Base-by-base conservation (phyloP, 2,888 invertebrate genomes). In the Nomada fucata region DNA sequence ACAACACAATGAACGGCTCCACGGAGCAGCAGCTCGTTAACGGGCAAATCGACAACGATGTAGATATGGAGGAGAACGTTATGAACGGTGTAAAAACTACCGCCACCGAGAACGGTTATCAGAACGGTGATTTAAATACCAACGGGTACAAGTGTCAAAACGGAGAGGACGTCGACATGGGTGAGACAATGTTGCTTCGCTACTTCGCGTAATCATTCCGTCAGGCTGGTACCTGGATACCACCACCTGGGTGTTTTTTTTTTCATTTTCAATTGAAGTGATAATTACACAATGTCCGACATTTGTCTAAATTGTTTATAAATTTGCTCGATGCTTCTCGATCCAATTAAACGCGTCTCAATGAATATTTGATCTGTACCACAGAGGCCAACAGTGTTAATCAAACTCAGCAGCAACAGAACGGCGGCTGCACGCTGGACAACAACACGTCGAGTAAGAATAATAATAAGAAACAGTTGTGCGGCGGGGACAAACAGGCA, bases 401-500 rank as follows among this genome's bases (percentile, higher is more conserved):
- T 90, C 91, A 92, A 76, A 90, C 79, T 82, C 90, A 90, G 70
- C 89, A 89, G 68, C 89, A 90, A 55, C 90, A 87, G 57, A 92
- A 92, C 23, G 89, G 89, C 44, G 89, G 83, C 75, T 89, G 86
- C 72, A 90, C 86, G 77, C 80, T 70, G 20, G 91, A 91, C 13
- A 89, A 91, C 13, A 89, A 86, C 64, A 82, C 91, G 67, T 87
- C 86, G 65, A 90, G 87, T 55, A 92, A 92, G 84, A 88, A 87
- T 86, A 92, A 84, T 79, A 92, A 84, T 80, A 93, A 93, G 90
- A 93, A 95, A 89, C 94, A 95, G 93, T 91, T 96, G 80, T 95
- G 96, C 91, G 96, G 97, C 84, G 96, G 96, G 55, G 95, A 95
- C 91, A 97, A 97, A 91, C 96, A 96, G 74, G 98, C 98, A 15